Conservation (phyloP, 2,113 vertebrate genomes). For the Morone saxatilis region DNA sequence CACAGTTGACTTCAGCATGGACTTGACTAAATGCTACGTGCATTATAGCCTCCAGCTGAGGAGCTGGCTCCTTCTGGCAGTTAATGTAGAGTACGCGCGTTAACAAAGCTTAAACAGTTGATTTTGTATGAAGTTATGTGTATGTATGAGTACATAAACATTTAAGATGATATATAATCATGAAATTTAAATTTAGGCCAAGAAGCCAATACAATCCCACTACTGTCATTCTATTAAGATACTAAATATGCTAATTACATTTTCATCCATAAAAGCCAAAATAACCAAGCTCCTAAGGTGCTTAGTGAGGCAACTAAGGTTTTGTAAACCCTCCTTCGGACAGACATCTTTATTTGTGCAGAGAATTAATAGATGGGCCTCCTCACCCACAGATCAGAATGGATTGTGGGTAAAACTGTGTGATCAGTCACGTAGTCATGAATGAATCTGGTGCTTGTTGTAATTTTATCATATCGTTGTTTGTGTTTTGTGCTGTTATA, state of each 20-base stretch:
- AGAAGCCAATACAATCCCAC: not conserved
- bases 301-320: not conserved
- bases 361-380: not conserved
- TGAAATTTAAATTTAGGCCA: not conserved
- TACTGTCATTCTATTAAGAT: not conserved
- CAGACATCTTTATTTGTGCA: too few relatives aligned
- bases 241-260: not conserved
- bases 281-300: not conserved
- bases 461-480: not conserved
- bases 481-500: not conserved
- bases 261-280: not conserved
- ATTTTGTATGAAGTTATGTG: constrained; percentile 32
- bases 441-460: not conserved
- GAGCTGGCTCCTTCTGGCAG: not conserved
- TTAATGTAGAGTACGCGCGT: too few relatives aligned
- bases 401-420: too few relatives aligned
- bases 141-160: not conserved
- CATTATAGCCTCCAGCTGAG: constrained; percentile 33
- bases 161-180: not conserved
- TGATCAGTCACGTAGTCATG: not conserved
- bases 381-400: not conserved
- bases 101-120: not conserved
- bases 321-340: not conserved
- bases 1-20: constrained; percentile 4
- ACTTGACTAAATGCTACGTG: constrained; percentile 12